These are phyloP conservation scores for Larimichthys polyactis DNA, from an alignment of 2,113 vertebrate genomes.

Conservation along the genomic window DNA sequence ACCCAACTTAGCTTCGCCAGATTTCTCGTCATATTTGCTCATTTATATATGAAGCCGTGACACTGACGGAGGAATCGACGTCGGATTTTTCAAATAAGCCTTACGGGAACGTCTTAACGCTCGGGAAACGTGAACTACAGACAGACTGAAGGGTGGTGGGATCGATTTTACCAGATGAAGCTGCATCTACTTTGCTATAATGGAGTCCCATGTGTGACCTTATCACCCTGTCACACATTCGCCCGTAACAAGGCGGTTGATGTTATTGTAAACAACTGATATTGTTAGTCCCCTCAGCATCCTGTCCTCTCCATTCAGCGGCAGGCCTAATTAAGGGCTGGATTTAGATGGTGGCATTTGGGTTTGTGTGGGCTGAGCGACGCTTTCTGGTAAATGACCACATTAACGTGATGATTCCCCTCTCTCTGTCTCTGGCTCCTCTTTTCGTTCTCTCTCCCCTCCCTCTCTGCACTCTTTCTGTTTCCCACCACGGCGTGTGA, in stretches of 20 bases:
- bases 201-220: slow-evolving; percentile 77
- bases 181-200: slow-evolving; percentile 67
- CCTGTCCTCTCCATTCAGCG: slow-evolving; percentile 64
- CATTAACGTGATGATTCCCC: slow-evolving; percentile 71
- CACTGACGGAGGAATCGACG: neutral
- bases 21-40: slow-evolving; percentile 13
- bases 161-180: slow-evolving; percentile 68
- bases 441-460: neutral
- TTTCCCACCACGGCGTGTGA: slow-evolving; percentile 28
- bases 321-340: slow-evolving; percentile 74
- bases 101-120: slow-evolving; percentile 14
- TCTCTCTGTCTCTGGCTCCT: slow-evolving; percentile 19
- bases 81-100: slow-evolving; percentile 29
- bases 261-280: slow-evolving; percentile 80
- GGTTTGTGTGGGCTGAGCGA: slow-evolving; percentile 68
- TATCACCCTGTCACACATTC: slow-evolving; percentile 73
- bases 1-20: neutral
- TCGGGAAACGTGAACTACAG: slow-evolving; percentile 20
- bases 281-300: slow-evolving; percentile 73
- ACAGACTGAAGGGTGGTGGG: slow-evolving; percentile 33
- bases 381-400: slow-evolving; percentile 76
- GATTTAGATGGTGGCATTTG: slow-evolving; percentile 81
- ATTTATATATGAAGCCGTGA: no score
- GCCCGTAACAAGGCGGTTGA: slow-evolving; percentile 72
- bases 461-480: slow-evolving; percentile 21